phyloP scores from a whole-genome alignment of 2,113 vertebrate genomes.

The Urocolius indicus region DNA sequence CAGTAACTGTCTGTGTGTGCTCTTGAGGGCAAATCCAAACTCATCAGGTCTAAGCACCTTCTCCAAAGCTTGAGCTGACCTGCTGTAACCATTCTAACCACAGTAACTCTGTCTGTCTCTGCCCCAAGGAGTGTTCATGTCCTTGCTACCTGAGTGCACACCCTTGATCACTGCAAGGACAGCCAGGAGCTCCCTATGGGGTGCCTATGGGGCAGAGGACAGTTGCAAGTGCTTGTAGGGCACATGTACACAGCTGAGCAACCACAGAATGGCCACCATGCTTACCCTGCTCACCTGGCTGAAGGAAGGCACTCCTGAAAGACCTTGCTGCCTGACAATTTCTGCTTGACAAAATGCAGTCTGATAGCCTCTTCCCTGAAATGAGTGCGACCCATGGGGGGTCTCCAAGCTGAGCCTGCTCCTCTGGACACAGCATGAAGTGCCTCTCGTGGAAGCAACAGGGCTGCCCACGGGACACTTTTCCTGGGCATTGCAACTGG shows the following conservation, averaged over 20 bases:
- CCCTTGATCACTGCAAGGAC: not conserved
- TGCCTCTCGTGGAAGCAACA: not conserved
- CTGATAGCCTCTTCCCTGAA: not conserved
- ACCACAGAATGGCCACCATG: accelerated
- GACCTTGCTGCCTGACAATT: not conserved
- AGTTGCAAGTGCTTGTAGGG: not conserved
- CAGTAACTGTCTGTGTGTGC: accelerated
- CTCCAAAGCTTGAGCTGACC: not conserved
- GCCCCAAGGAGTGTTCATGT: accelerated
- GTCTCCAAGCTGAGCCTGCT: not conserved
- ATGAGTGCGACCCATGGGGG: not conserved
- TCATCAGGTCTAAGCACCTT: not conserved
- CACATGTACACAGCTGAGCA: accelerated
- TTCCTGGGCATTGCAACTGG: not conserved
- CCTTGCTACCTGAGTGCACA: not conserved
- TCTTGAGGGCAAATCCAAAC: not conserved
- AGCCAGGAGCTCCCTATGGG: not conserved
- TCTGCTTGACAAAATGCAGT: not conserved
- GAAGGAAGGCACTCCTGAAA: not conserved
- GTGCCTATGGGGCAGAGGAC: accelerated
- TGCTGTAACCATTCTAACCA: accelerated
- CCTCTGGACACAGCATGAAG: not conserved
- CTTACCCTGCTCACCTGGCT: not conserved
- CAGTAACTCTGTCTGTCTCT: accelerated
- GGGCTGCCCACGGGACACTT: not conserved